These are phyloP conservation scores for Diplodus sargus DNA, from an alignment of 2,797 vertebrate genomes.

Conservation along the genomic window DNA sequence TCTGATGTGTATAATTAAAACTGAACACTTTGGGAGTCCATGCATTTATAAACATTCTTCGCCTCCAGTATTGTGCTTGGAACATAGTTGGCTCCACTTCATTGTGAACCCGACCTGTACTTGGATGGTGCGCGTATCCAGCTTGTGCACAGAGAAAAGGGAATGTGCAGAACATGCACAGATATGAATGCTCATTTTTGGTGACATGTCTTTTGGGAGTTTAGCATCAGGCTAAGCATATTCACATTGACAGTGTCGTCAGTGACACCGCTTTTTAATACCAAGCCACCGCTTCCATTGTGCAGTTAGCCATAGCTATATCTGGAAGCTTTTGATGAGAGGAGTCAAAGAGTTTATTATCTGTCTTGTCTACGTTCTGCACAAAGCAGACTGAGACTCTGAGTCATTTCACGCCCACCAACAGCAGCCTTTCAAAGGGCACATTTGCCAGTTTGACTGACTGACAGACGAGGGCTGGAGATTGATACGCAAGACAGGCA, in stretches of 20 bases:
- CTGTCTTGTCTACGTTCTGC: background rate
- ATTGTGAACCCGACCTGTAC: too few relatives aligned
- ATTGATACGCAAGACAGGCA: conserved; percentile 11
- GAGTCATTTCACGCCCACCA: conserved; percentile 37
- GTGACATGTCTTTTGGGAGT: background rate
- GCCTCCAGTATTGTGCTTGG: too few relatives aligned
- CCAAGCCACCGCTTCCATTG: background rate
- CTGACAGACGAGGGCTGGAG: conserved; percentile 21
- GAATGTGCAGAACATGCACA: background rate
- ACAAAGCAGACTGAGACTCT: conserved; percentile 33
- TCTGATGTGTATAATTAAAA: too few relatives aligned
- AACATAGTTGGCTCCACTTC: too few relatives aligned
- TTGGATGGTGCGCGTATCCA: too few relatives aligned
- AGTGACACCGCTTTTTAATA: background rate
- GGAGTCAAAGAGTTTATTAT: conserved; percentile 7
- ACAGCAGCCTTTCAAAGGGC: conserved; percentile 11
- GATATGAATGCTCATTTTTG: background rate
- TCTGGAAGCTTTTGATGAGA: background rate
- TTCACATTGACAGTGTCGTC: background rate
- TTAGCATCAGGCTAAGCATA: background rate
- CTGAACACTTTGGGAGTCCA: too few relatives aligned
- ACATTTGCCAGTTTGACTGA: conserved; percentile 4
- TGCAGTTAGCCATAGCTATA: background rate
- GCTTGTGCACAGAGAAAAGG: background rate
- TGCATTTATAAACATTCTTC: too few relatives aligned